Base-by-base conservation (phyloP, 2,113 vertebrate species). In the Ptilonorhynchus violaceus region DNA sequence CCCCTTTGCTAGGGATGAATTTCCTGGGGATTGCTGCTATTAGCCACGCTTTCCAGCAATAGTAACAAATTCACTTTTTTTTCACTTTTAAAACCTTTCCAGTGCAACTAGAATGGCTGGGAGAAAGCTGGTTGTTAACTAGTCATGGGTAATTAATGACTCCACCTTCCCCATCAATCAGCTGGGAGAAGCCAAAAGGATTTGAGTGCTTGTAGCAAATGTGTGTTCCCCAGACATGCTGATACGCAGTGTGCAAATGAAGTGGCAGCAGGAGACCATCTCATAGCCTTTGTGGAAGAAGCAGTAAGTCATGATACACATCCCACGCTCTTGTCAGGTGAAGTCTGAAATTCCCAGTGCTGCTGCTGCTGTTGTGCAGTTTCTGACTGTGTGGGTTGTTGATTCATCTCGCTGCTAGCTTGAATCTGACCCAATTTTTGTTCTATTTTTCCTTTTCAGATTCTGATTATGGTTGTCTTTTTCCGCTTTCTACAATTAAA, bases 101-200 rank as follows among this genome's bases (percentile, higher is more conserved):
- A 68, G 62, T 49, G 62, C 73, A 56, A 67, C 83, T 44, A 28
- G 92, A 77, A 75, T 37, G 73, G 30, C 86, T 79, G 86, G 69
- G 92, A 92, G 88, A 92, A 91, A 95, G 60, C 88, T 81, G 35
- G 83, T 83, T 91, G 93, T 96, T 96, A 95, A 91, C 76, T 56
- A 89, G 93, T 89, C 92, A 72, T 85, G 91, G 83, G 56, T 94
- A 93, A 97, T 96, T 96, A 95, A 93, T 94, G 92, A 82, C 88
- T 94, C 88, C 95, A 89, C 96, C 93, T 92, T 93, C 91, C 56
- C 69, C 93, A 96, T 96, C 96, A 75, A 62, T 96, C 96, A 95
- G 76, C 73, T 89, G 88, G 49, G 52, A 82, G 80, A 80, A 93
- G 92, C 88, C 95, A 88, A 96, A 97, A 94, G 96, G 92, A 89